These are phyloP conservation scores for Cactoblastis cactorum DNA, from an alignment of 2,888 invertebrate genomes.

Conservation along the genomic window DNA sequence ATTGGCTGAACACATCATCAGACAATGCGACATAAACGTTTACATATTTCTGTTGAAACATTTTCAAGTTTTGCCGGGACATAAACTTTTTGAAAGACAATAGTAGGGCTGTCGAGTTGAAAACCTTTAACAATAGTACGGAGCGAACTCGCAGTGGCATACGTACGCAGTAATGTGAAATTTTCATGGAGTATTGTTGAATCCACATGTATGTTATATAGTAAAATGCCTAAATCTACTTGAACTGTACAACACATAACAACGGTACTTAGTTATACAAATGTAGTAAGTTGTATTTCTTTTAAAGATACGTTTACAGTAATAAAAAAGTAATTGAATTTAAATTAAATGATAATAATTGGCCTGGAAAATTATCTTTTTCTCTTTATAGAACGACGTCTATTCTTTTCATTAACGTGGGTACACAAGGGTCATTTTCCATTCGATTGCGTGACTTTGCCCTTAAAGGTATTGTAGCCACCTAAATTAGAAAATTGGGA, in stretches of 20 bases:
- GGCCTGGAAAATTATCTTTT: neutral
- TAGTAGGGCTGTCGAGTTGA: constrained; percentile 36
- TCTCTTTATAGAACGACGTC: neutral
- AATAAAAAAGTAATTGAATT: too few relatives aligned
- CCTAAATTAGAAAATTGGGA: constrained; percentile 43
- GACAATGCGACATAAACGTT: constrained; percentile 70
- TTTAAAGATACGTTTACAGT: too few relatives aligned
- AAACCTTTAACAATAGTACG: constrained; percentile 23
- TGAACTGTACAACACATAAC: too few relatives aligned
- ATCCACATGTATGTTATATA: neutral
- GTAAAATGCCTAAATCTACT: neutral
- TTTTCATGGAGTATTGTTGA: constrained; percentile 5
- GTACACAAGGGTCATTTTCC: constrained; percentile 3
- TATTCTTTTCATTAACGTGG: neutral
- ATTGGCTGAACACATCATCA: constrained; percentile 49
- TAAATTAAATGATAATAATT: too few relatives aligned
- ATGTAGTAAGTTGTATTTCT: too few relatives aligned
- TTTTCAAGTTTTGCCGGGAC: constrained; percentile 48
- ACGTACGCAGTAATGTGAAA: neutral
- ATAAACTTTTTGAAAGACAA: constrained; percentile 55
- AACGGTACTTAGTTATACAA: too few relatives aligned
- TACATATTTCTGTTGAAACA: constrained; percentile 52
- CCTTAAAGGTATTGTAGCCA: constrained; percentile 24
- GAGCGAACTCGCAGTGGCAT: neutral
- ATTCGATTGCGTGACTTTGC: constrained; percentile 15